Evolutionary conservation across 1,140 invertebrate genomes (phyloP), one percentile per base, ranked within the genome.

Genomic region (Saccostrea echinata): DNA sequence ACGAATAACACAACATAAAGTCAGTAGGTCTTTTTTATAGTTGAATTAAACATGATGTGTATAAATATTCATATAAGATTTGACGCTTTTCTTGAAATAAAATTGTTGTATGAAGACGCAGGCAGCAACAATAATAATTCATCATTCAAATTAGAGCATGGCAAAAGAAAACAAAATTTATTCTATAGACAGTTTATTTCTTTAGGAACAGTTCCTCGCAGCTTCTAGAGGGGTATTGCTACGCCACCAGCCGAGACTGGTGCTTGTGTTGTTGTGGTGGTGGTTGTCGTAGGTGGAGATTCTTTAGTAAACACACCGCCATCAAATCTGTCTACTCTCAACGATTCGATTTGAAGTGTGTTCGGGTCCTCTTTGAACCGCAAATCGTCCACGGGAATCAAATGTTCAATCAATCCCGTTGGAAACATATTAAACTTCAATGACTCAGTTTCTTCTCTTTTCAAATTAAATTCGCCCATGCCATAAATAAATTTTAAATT

Each of bases 401-500:
- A 33, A 33, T 76, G 68, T 76, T 33, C 30, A 30, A 76, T 76
- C 8, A 76, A 27, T 76, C 68, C 68, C 24, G 68, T 30, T 13
- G 68, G 68, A 27, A 76, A 76, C 68, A 76, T 76, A 27, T 76
- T 76, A 76, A 76, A 76, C 27, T 76, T 76, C 1, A 76, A 18
- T 11, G 68, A 76, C 0, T 24, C 33, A 9, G 27, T 76, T 27
- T 76, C 27, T 76, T 76, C 68, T 76, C 68, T 76, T 27, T 76
- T 30, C 24, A 76, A 53, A 61, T 35, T 35, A 33, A 81, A 87
- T 13, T 8, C 35, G 8, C 52, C 86, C 0, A 61, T 61, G 16
- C 86, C 86, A 61, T 87, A 87, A 8, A 83, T 57, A n/a, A 83
- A 33, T 18, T 24, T 30, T 61, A 87, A 61, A 13, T 53, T 16